Evolutionary conservation across 2,113 vertebrate species (phyloP).

Genomic region (Aegithalos caudatus): DNA sequence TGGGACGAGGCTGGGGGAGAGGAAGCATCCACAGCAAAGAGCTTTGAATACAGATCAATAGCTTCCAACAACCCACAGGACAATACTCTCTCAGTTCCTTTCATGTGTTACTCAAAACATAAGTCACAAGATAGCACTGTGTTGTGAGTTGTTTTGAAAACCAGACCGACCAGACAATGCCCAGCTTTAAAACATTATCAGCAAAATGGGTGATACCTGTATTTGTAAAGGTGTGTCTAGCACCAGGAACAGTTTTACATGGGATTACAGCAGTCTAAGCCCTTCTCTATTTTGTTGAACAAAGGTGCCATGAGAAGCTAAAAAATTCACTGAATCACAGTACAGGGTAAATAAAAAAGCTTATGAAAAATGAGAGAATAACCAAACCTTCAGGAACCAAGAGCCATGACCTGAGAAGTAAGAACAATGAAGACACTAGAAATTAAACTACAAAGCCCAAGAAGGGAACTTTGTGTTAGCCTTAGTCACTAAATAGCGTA

Average conservation of each 20-base stretch:
- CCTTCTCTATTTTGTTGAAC: not conserved
- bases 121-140: not conserved
- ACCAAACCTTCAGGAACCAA: not conserved
- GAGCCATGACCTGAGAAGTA: not conserved
- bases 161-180: not conserved
- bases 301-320: not conserved
- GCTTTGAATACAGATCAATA: not conserved
- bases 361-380: not conserved
- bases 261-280: not conserved
- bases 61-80: not conserved
- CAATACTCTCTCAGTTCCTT: not conserved
- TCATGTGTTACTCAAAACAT: not conserved
- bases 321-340: not conserved
- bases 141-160: not conserved
- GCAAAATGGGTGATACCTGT: not conserved
- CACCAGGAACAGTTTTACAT: not conserved
- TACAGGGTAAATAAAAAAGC: not conserved
- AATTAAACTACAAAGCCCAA: not conserved
- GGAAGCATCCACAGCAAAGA: not conserved
- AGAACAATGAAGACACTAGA: not conserved
- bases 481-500: not conserved
- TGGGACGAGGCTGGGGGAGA: accelerated
- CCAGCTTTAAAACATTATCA: not conserved
- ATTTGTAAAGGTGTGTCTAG: not conserved
- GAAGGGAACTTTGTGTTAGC: not conserved